Evolutionary conservation across 2,888 invertebrate genomes (phyloP), one percentile per base, ranked within the genome.

Genomic region (Cremastinae sp.): DNA sequence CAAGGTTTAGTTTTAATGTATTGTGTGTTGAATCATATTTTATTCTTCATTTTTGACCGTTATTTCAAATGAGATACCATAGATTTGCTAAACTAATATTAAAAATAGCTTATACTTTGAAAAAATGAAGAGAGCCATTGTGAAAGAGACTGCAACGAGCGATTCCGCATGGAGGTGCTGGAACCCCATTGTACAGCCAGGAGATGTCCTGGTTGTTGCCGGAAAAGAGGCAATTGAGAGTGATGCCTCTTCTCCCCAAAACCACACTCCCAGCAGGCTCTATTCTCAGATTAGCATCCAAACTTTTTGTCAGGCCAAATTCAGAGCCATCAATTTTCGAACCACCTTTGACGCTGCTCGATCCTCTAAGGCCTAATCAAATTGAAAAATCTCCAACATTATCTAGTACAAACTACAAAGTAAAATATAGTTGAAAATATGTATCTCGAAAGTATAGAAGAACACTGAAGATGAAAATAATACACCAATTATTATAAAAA

Each of bases 51-150:
- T 3, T 9, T 2, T 1, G 3, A 18, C 7, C 34, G 12, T 9
- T 36, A 10, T 5, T 14, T 16, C 34, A n/a, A n/a, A n/a, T n/a
- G n/a, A n/a, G n/a, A n/a, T n/a, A n/a, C n/a, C n/a, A n/a, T n/a
- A n/a, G n/a, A n/a, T n/a, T n/a, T n/a, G n/a, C n/a, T n/a, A n/a
- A n/a, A n/a, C n/a, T n/a, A n/a, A n/a, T 16, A 34, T 54, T 14
- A 14, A 9, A 4, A 54, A 36, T 34, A 36, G 28, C 2, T 7
- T 54, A 43, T 82, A 88, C 89, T 85, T 86, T 89, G 74, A 80
- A 83, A 80, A 88, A 82, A 58, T 85, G 86, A 68, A 89, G 85
- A 75, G 87, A 86, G 71, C 88, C 87, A 81, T 88, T 87, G 65
- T 79, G 81, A 41, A 83, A 76, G 59, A 87, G 64, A 54, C 72